Evolutionary conservation across 2,113 vertebrate genomes (phyloP).

Genomic region (Otocyon megalotis): DNA sequence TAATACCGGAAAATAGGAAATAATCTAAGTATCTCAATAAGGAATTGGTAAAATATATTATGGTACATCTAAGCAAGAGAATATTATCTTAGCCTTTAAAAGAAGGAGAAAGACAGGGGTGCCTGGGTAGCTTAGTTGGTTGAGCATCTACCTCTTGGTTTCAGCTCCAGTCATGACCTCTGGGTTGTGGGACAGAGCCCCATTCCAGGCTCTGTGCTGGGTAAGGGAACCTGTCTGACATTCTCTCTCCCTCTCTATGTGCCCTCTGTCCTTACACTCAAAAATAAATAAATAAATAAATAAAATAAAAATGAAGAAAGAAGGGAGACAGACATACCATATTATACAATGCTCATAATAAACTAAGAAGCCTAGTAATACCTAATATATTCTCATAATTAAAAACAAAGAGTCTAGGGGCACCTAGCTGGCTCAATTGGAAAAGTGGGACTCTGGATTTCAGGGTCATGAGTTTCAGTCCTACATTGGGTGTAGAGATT

Average conservation of each 20-base stretch:
- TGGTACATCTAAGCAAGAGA: neutral
- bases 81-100: constrained; percentile 31
- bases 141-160: neutral
- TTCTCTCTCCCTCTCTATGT: neutral
- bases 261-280: neutral
- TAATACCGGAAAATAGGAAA: constrained; percentile 4
- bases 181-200: neutral
- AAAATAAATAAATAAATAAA: neutral
- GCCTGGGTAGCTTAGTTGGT: neutral
- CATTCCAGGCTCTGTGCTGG: neutral
- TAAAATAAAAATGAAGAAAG: neutral
- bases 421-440: neutral
- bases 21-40: constrained; percentile 29
- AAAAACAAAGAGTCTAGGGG: neutral
- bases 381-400: neutral
- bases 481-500: neutral
- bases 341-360: neutral
- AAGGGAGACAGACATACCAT: neutral
- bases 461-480: neutral
- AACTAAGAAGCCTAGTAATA: constrained; percentile 17
- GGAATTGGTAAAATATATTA: constrained; percentile 39
- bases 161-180: neutral
- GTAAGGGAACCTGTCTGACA: neutral
- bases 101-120: neutral
- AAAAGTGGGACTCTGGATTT: neutral